Percentiles rank a stretch among this genome's conserved stretches.
Evolutionary conservation across 2,797 vertebrate genomes (phyloP).

Genomic region (Iguana delicatissima): DNA sequence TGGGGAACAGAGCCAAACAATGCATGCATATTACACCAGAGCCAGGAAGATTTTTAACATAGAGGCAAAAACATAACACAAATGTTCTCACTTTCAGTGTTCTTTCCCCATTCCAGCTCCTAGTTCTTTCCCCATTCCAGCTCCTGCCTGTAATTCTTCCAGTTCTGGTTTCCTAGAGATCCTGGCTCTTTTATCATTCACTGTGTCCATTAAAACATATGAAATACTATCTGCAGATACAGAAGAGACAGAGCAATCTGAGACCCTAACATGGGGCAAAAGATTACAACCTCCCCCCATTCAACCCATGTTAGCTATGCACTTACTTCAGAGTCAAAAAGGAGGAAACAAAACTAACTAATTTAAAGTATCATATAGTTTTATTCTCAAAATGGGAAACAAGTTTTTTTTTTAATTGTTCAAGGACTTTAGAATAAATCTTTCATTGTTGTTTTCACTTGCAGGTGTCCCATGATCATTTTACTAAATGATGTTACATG

Average conservation of each 20-base stretch:
- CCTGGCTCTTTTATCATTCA: too few relatives aligned
- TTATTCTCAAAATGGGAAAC: background rate
- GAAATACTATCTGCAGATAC: too few relatives aligned
- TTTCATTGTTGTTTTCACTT: background rate
- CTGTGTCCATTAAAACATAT: too few relatives aligned
- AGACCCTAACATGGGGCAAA: too few relatives aligned
- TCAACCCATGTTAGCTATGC: background rate
- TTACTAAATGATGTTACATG: background rate
- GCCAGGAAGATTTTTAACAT: background rate
- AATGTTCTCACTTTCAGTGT: background rate
- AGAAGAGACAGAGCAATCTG: too few relatives aligned
- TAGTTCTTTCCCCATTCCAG: too few relatives aligned
- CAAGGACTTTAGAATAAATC: background rate
- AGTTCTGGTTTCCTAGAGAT: too few relatives aligned
- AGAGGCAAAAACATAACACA: background rate
- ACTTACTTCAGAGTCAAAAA: background rate
- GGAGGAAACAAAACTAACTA: background rate
- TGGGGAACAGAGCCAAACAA: background rate
- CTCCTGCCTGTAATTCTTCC: too few relatives aligned
- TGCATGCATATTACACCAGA: background rate
- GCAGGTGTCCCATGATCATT: background rate
- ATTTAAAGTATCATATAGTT: background rate
- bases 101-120: too few relatives aligned
- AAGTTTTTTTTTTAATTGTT: background rate
- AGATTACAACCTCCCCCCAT: too few relatives aligned